phyloP scores from a whole-genome alignment of 2,797 vertebrate species.

The Centroberyx gerrardi region DNA sequence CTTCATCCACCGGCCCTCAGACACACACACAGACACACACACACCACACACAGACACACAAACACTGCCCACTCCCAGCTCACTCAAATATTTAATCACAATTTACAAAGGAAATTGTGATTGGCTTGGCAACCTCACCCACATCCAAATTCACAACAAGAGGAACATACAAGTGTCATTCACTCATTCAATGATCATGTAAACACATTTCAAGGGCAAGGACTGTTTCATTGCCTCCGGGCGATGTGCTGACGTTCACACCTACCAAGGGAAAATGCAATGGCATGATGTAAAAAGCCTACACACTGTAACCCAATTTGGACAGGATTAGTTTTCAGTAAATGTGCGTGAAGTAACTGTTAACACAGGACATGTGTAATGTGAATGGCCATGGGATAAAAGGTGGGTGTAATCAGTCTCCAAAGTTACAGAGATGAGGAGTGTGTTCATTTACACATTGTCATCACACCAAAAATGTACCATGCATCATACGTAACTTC shows the following conservation, averaged over 20 bases:
- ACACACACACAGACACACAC: constrained; percentile 17
- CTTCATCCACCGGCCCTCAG: constrained; percentile 32
- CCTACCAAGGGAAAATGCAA: constrained; percentile 32
- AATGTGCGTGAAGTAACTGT: constrained; percentile 43
- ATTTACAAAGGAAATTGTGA: constrained; percentile 41
- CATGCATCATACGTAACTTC: constrained; percentile 59
- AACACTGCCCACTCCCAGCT: constrained; percentile 58
- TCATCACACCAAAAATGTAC: constrained; percentile 40
- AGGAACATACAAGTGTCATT: constrained; percentile 32
- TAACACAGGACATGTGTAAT: constrained; percentile 71
- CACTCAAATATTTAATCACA: constrained; percentile 46
- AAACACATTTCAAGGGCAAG: constrained; percentile 7
- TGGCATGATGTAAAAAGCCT: constrained; percentile 32
- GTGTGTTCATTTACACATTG: constrained; percentile 52
- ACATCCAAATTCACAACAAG: constrained; percentile 37
- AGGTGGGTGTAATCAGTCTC: constrained; percentile 56
- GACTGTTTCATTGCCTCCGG: constrained; percentile 29
- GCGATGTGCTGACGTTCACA: constrained; percentile 67
- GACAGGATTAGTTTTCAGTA: constrained; percentile 41
- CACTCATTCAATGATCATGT: constrained; percentile 25
- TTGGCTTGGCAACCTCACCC: constrained; percentile 55
- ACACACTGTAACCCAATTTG: constrained; percentile 35
- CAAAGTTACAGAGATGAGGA: constrained; percentile 19
- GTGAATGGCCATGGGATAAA: constrained; percentile 63
- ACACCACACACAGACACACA: constrained; percentile 30